Evolutionary conservation across 2,797 vertebrate species (phyloP).

Genomic region (Lutjanus argentimaculatus): DNA sequence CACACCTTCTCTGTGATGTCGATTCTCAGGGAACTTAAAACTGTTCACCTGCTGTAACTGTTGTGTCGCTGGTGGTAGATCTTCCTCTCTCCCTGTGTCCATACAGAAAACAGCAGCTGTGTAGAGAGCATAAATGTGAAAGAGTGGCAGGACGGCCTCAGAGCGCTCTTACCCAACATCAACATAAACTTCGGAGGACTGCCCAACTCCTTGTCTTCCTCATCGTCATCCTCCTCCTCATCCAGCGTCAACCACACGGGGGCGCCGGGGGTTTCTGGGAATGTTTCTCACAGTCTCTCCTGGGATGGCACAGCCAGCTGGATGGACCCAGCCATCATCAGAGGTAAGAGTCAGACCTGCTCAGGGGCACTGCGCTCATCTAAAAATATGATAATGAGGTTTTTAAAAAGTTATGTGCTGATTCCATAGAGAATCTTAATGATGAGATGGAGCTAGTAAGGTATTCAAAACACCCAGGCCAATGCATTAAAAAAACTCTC

Average conservation of each 20-base stretch:
- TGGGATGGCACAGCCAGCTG: slow-evolving; percentile 94
- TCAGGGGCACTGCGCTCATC: slow-evolving; percentile 38
- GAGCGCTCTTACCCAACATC: slow-evolving; percentile 97
- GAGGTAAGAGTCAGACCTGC: slow-evolving; percentile 83
- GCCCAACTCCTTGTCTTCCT: slow-evolving; percentile 91
- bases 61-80: neutral
- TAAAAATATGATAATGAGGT: neutral
- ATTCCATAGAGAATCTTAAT: neutral
- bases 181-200: slow-evolving; percentile 98
- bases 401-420: neutral
- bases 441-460: neutral
- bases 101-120: slow-evolving; percentile 92
- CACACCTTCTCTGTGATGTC: too few species aligned
- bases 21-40: too few species aligned
- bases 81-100: slow-evolving; percentile 42
- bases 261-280: slow-evolving; percentile 88
- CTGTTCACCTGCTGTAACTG: too few species aligned
- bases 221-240: slow-evolving; percentile 72
- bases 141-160: slow-evolving; percentile 96
- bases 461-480: neutral
- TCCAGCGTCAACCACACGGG: slow-evolving; percentile 89
- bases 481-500: too few species aligned
- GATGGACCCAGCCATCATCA: slow-evolving; percentile 97
- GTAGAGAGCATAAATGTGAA: slow-evolving; percentile 95
- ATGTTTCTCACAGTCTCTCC: slow-evolving; percentile 90